Base-by-base conservation (phyloP, 2,113 vertebrate genomes). In the Poeciliopsis prolifica region DNA sequence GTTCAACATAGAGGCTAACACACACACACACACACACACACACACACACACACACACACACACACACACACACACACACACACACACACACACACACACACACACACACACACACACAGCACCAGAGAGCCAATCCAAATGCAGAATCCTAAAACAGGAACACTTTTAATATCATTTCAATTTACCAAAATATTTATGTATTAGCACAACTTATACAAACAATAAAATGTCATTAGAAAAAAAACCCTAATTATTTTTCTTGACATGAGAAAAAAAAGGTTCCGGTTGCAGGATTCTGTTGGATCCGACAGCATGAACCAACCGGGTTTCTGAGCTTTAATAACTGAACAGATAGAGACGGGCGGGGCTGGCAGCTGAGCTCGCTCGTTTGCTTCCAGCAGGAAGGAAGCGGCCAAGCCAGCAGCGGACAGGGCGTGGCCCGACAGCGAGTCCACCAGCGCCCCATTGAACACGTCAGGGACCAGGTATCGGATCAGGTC, bases 291-390 rank as follows among this genome's bases (percentile, higher is more conserved):
- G 87, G 87, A 89, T 90, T 92, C 87, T 82, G 64, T 83, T 87
- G 85, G 84, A 88, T 88, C 61, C 69, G 64, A 66, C 70, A 75
- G 77, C 75, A 83, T 28, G 62, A 84, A 96, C 95, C 91, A 95
- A 96, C 95, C 95, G 84, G 94, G 95, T 79, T 84, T 95, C 92
- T 95, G 95, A 68, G 95, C 95, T 93, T 95, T 95, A 89, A 94
- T 93, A 86, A 96, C 93, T 78, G 94, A 95, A 91, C 94, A 93
- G 89, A 94, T 93, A 84, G 92, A 91, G 81, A 80, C 65, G 71
- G 92, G 90, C 6, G 92, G 82, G 44, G 92, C 88, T 15, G 89
- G 80, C 80, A 94, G 89, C 76, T 35, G 75, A 66, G 86, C 83
- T 74, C 66, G 85, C 79, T 94, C 93, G 62, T 94, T 93, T 77